Conservation (phyloP, 2,888 invertebrate species). For the Netelia fuscicornis region DNA sequence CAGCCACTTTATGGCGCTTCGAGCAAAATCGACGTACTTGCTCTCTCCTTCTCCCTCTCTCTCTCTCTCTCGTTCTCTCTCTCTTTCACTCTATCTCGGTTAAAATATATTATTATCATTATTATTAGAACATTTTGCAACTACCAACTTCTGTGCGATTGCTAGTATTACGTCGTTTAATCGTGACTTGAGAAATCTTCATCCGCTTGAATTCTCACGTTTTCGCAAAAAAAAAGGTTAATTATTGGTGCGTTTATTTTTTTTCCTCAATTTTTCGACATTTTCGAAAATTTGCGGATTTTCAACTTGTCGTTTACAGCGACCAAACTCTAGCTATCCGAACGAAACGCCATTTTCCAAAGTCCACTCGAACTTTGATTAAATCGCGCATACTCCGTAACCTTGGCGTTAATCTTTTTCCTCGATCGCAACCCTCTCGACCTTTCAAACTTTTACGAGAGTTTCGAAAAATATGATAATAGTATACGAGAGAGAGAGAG, state of each 20-base stretch:
- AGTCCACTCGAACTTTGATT: neutral
- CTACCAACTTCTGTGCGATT: neutral
- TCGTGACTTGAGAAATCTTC: too few relatives aligned
- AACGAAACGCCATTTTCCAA: too few relatives aligned
- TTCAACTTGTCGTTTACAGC: neutral
- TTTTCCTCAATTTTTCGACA: too few relatives aligned
- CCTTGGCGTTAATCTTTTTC: neutral
- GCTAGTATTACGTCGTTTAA: neutral
- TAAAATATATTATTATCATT: neutral
- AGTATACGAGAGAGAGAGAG: neutral
- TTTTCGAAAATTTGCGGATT: too few relatives aligned
- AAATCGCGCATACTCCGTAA: neutral
- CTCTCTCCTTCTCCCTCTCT: conserved; percentile 22
- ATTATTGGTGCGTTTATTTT: too few relatives aligned
- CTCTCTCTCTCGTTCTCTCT: too few relatives aligned
- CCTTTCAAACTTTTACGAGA: conserved; percentile 3
- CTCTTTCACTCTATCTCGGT: neutral
- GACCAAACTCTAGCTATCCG: too few relatives aligned
- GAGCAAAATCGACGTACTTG: conserved; percentile 37
- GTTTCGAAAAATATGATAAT: neutral
- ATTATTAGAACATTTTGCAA: neutral
- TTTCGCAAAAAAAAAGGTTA: too few relatives aligned
- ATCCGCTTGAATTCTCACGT: too few relatives aligned
- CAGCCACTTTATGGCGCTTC: conserved; percentile 13
- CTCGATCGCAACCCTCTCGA: neutral